A percentile compares a stretch with the other conserved stretches of the same genome.
Conservation (phyloP, 2,888 invertebrate genomes). For the Tolmerus cingulatus region DNA sequence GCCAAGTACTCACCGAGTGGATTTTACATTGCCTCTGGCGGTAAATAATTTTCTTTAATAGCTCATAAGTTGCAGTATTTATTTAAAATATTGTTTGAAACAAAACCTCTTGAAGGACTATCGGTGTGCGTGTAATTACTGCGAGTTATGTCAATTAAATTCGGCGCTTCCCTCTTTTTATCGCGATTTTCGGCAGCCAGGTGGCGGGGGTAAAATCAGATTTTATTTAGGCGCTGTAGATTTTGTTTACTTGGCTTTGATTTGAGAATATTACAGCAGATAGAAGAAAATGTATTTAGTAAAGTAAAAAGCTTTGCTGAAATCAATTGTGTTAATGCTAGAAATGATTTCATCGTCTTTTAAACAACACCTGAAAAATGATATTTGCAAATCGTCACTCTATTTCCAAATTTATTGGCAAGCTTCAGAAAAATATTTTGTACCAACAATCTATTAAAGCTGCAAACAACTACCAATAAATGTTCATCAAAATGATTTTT, state of each 20-base stretch:
- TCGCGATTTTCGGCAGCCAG: not conserved
- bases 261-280: not conserved
- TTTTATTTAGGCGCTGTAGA: not conserved
- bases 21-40: constrained; percentile 98
- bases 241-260: not conserved
- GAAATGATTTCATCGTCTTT: not conserved
- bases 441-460: not conserved
- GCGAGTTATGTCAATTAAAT: not conserved
- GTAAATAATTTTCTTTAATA: constrained; percentile 65
- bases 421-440: not conserved
- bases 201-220: not conserved
- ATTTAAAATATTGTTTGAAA: constrained; percentile 4
- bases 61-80: not conserved
- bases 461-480: no score
- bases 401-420: not conserved
- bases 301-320: not conserved
- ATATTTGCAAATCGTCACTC: not conserved
- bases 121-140: not conserved
- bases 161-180: not conserved
- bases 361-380: not conserved
- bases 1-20: constrained; percentile 98
- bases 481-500: no score
- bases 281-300: not conserved
- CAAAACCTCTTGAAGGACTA: not conserved
- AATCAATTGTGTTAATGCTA: not conserved